These are phyloP conservation scores for Probaryconus sp. DNA, from an alignment of 1,140 invertebrate species.

Conservation along the genomic window DNA sequence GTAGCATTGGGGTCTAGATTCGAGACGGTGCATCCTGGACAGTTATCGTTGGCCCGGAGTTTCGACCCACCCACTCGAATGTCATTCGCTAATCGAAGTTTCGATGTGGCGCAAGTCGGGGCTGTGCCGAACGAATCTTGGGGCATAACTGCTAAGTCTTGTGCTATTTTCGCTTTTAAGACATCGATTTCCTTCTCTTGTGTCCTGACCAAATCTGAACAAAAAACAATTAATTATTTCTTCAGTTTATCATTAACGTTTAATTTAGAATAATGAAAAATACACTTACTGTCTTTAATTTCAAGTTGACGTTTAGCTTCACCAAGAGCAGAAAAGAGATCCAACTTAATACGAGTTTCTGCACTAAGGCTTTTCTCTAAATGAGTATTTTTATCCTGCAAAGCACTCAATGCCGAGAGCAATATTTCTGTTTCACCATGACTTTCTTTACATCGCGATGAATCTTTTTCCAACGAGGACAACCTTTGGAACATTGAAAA, in stretches of 20 bases:
- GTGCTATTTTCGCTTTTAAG: slow-evolving; percentile 92
- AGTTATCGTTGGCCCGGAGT: slow-evolving; percentile 74
- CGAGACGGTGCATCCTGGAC: slow-evolving; percentile 80
- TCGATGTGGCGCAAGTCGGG: slow-evolving; percentile 79
- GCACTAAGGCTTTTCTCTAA: slow-evolving; percentile 95
- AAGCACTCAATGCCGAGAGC: slow-evolving; percentile 86
- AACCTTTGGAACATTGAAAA: slow-evolving; percentile 48
- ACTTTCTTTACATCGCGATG: slow-evolving; percentile 81
- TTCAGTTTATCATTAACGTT: no score
- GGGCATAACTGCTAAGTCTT: slow-evolving; percentile 95
- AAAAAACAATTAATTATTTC: slow-evolving; percentile 35
- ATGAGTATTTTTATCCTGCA: slow-evolving; percentile 93
- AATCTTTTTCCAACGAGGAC: slow-evolving; percentile 71
- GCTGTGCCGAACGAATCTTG: slow-evolving; percentile 81
- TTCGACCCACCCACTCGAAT: slow-evolving; percentile 72
- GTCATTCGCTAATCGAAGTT: slow-evolving; percentile 80
- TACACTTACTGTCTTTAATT: slow-evolving; percentile 90
- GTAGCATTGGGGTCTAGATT: slow-evolving; percentile 94
- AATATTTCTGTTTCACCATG: slow-evolving; percentile 89
- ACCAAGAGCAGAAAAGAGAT: slow-evolving; percentile 96
- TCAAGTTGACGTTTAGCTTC: slow-evolving; percentile 95
- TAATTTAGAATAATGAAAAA: no score
- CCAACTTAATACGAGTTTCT: slow-evolving; percentile 96
- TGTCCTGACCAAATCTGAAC: slow-evolving; percentile 84
- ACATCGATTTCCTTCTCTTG: slow-evolving; percentile 95